Evolutionary conservation across 2,113 vertebrate species (phyloP).

Genomic region (Nyctereutes procyonoides): DNA sequence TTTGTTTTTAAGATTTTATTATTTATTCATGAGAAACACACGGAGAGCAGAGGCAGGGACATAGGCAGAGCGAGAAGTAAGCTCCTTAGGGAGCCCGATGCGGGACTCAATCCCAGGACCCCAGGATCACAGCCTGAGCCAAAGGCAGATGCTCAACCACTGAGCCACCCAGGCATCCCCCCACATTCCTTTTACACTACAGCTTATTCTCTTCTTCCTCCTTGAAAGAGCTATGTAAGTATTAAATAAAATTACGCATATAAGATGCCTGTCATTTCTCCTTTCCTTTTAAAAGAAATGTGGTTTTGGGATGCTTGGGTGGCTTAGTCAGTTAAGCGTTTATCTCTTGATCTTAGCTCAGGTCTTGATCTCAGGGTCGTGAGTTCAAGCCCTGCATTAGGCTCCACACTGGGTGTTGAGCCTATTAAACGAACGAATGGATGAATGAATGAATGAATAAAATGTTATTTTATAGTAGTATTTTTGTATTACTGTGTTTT

Average conservation of each 20-base stretch:
- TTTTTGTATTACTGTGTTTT: constrained; percentile 1
- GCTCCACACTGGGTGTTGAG: no score
- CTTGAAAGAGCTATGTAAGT: background rate
- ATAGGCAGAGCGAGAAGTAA: no score
- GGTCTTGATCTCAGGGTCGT: background rate
- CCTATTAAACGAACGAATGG: background rate
- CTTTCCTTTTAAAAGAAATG: constrained; percentile 49
- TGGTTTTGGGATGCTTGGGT: background rate
- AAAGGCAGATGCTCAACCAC: no score
- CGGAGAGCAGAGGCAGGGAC: no score
- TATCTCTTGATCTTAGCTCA: background rate
- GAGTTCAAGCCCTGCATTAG: background rate
- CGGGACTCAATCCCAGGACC: no score
- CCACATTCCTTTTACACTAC: constrained; percentile 10
- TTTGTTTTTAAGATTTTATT: no score
- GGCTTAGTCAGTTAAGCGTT: background rate
- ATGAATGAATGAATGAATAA: background rate
- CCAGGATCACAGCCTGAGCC: no score
- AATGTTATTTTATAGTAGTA: background rate
- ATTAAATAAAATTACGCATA: constrained; percentile 30
- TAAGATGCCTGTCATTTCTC: constrained; percentile 41
- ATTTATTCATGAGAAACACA: no score
- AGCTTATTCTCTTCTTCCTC: background rate
- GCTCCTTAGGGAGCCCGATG: no score
- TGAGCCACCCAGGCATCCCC: no score